A percentile compares a stretch with the other conserved stretches of the same genome.
phyloP scores from a whole-genome alignment of 2,113 vertebrate genomes.

The Nesogale talazaci region DNA sequence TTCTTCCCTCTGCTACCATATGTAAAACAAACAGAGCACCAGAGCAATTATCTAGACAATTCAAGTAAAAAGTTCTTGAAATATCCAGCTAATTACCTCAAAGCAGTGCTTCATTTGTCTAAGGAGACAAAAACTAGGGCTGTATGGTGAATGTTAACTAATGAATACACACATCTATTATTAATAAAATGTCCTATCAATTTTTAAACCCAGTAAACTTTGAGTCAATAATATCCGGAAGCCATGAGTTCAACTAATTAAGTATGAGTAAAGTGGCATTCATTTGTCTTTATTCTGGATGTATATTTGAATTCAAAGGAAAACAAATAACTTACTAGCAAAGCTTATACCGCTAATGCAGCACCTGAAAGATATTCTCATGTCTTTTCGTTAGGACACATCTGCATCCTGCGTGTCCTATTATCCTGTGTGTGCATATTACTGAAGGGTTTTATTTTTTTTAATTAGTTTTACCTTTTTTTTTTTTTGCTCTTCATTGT shows the following conservation, averaged over 20 bases:
- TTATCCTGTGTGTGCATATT: not conserved
- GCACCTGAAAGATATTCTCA: conserved; percentile 34
- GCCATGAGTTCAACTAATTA: conserved; percentile 65
- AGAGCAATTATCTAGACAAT: conserved; percentile 32
- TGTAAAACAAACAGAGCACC: conserved; percentile 33
- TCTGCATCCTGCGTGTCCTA: too few relatives aligned
- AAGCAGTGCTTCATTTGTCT: conserved; percentile 51
- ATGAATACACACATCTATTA: conserved; percentile 65
- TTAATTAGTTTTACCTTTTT: not conserved
- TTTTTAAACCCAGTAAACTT: conserved; percentile 70
- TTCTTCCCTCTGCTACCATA: not conserved
- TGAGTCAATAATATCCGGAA: conserved; percentile 68
- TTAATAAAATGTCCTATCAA: conserved; percentile 62
- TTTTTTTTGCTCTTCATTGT: not conserved
- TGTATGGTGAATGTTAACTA: conserved; percentile 60
- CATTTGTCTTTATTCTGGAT: conserved; percentile 61
- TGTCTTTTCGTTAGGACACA: not conserved
- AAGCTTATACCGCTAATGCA: conserved; percentile 40
- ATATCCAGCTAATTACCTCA: conserved; percentile 50
- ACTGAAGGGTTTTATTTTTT: not conserved
- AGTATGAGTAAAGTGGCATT: conserved; percentile 53
- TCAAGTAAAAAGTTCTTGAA: conserved; percentile 61
- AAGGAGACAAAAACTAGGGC: conserved; percentile 10
- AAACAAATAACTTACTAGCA: conserved; percentile 58
- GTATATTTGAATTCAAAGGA: conserved; percentile 69